Evolutionary conservation across 2,888 invertebrate genomes (phyloP).

Genomic region (Agonopterix heracliana): DNA sequence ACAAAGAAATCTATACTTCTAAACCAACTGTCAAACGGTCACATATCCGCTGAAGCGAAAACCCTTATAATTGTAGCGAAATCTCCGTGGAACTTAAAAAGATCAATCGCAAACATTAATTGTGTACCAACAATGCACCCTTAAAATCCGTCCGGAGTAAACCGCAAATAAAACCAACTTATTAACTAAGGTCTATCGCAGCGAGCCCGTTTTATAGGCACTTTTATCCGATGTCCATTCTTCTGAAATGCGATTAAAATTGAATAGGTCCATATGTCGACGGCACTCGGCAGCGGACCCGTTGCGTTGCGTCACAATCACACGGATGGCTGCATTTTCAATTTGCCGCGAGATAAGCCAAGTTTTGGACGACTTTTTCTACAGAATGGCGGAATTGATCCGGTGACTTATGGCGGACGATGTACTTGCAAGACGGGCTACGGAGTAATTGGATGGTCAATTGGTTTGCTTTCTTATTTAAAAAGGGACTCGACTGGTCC

Average conservation of each 20-base stretch:
- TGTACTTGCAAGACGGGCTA: slow-evolving; percentile 38
- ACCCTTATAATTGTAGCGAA: slow-evolving; percentile 42
- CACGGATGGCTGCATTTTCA: slow-evolving; percentile 73
- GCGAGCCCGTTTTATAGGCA: slow-evolving; percentile 49
- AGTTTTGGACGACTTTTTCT: slow-evolving; percentile 72
- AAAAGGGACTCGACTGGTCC: slow-evolving; percentile 17
- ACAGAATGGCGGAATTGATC: slow-evolving; percentile 70
- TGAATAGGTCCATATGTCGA: slow-evolving; percentile 74
- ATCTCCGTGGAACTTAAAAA: slow-evolving; percentile 55
- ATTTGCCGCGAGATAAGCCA: slow-evolving; percentile 74
- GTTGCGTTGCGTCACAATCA: slow-evolving; percentile 68
- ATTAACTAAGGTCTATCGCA: slow-evolving; percentile 60
- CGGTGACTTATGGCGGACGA: slow-evolving; percentile 65
- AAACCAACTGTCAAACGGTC: slow-evolving; percentile 12
- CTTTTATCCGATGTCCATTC: slow-evolving; percentile 72
- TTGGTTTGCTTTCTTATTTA: slow-evolving; percentile 55
- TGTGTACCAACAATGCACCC: slow-evolving; percentile 56
- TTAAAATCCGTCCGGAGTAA: slow-evolving; percentile 50
- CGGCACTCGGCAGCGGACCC: slow-evolving; percentile 33
- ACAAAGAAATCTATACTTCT: not conserved
- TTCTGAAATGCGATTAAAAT: slow-evolving; percentile 76
- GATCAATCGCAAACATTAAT: slow-evolving; percentile 68
- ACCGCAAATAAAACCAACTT: slow-evolving; percentile 72
- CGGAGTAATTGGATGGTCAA: slow-evolving; percentile 62
- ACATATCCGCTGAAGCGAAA: slow-evolving; percentile 39